Conservation (phyloP, 2,113 vertebrate genomes). For the Micromys minutus region DNA sequence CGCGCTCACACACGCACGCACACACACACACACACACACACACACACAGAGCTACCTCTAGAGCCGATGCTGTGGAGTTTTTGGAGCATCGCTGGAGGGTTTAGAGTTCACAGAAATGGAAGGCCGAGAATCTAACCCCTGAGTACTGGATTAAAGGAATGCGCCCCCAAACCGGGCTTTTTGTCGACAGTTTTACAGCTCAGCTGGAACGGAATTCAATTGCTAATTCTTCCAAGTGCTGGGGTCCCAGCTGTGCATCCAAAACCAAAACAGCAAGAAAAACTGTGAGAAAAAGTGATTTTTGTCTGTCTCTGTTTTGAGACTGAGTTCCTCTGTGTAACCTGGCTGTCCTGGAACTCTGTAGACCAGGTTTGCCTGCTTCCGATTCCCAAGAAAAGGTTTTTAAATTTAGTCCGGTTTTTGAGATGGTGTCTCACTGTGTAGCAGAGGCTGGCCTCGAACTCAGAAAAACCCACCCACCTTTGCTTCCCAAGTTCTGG, state of each 20-base stretch:
- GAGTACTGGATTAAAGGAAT: neutral
- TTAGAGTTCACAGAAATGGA: neutral
- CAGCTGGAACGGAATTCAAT: neutral
- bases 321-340: neutral
- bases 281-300: neutral
- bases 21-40: too few relatives aligned
- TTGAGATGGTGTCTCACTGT: neutral
- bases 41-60: too few relatives aligned
- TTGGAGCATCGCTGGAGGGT: neutral
- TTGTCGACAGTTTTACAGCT: neutral
- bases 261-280: neutral
- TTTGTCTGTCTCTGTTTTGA: neutral
- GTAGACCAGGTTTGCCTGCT: neutral
- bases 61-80: neutral
- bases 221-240: neutral
- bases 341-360: neutral
- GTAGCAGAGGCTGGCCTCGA: neutral
- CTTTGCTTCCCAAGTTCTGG: neutral
- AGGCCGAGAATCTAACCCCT: neutral
- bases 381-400: neutral
- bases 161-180: neutral
- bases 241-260: neutral
- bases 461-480: neutral
- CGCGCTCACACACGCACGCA: too few relatives aligned
- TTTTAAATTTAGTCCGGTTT: neutral